Base-by-base conservation (phyloP, 2,797 vertebrate genomes). In the Taenioides sp. region DNA sequence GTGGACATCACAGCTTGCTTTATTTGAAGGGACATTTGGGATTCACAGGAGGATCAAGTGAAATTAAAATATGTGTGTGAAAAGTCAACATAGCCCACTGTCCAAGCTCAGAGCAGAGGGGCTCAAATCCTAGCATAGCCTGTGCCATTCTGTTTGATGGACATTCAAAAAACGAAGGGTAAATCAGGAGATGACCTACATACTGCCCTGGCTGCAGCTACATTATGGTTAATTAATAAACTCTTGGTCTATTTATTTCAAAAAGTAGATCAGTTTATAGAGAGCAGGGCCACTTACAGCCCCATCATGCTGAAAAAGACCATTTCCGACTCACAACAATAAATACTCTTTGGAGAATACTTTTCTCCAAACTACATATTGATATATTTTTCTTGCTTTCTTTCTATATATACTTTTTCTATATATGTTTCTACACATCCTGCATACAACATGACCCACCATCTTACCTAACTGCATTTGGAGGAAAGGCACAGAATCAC, bases 111-210 rank as follows among this genome's bases (percentile, higher is more conserved):
- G 59, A 68, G 49, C 70, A 75, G 63, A 73, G 54, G 68, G 82
- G 80, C 69, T 40, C 10, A 31, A 74, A 69, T 74, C 80, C 78
- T 77, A 66, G 82, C 71, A 82, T 69, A 73, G 61, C 52, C 63
- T 74, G 67, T 74, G 78, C 81, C 76, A 84, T 78, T 85, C 74
- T 78, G 78, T 89, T 83, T 87, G 88, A 90, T 92, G 87, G 86
- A 74, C 71, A 78, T 67, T 83, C 69, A 77, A 86, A 86, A 67
- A 80, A 80, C 70, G 84, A 73, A 73, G 82, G 74, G 50, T 71
- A 77, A 74, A 81, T 50, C 74, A 85, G 87, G 70, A 86, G 81
- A 67, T 89, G 84, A 87, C 89, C 89, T 78, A 89, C 74, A 90
- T 91, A 81, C 65, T 81, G 78, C 34, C 67, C 66, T 59, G 76